Conservation (phyloP, 2,888 invertebrate species). For the Tethea ocularis region DNA sequence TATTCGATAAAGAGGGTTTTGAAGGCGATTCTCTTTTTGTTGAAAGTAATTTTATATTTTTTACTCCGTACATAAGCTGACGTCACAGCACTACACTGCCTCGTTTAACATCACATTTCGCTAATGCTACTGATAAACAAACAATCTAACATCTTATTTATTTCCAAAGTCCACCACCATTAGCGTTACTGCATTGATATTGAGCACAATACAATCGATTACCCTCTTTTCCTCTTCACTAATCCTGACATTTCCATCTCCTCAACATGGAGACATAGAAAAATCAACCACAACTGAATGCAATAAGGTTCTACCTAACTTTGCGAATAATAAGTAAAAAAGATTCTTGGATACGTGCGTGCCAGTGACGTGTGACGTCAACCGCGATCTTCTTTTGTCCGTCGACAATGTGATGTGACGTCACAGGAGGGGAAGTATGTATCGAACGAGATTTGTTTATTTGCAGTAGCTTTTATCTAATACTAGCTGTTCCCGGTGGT, state of each 20-base stretch:
- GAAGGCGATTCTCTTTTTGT: no score
- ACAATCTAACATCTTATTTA: conserved; percentile 1
- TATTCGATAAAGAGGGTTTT: no score
- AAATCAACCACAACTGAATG: conserved; percentile 13
- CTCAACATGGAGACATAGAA: conserved; percentile 4
- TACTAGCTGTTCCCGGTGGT: no score
- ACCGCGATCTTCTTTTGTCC: conserved; percentile 61
- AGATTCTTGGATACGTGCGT: conserved; percentile 33
- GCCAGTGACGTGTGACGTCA: conserved; percentile 60
- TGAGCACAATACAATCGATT: conserved; percentile 48
- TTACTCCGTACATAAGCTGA: no score
- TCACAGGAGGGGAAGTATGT: conserved; percentile 24
- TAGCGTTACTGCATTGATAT: conserved; percentile 21
- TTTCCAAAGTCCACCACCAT: conserved; percentile 14
- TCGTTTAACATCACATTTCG: background rate
- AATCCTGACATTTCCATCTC: conserved; percentile 15
- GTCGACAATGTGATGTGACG: conserved; percentile 55
- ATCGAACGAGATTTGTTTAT: conserved; percentile 26
- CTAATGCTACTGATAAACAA: conserved; percentile 6
- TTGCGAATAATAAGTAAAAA: conserved; percentile 16
- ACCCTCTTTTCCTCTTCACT: conserved; percentile 35
- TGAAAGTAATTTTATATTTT: no score
- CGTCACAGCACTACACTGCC: no score
- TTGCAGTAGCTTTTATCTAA: conserved; percentile 35
- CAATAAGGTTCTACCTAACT: conserved; percentile 11